Percentiles rank a stretch among this genome's conserved stretches.
Conservation (phyloP, 2,797 vertebrate genomes). For the Nannoperca australis region DNA sequence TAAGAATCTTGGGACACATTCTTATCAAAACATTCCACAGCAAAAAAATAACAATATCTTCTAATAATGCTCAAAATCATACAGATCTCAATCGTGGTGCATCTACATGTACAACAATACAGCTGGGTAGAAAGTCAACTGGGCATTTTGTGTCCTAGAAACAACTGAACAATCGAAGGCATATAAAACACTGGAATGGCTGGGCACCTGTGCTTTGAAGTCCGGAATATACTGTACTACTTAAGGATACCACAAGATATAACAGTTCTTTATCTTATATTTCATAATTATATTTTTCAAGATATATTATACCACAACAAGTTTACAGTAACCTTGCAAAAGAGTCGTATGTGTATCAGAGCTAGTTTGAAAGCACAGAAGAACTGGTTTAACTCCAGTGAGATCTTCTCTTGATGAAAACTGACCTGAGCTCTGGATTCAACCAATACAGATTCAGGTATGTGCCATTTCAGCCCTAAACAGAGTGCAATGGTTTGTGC, state of each 20-base stretch:
- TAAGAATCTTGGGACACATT: conserved; percentile 91
- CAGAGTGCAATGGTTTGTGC: conserved; percentile 80
- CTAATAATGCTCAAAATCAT: conserved; percentile 80
- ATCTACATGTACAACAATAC: conserved; percentile 80
- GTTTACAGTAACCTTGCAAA: conserved; percentile 87
- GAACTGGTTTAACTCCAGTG: conserved; percentile 63
- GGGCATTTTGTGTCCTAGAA: conserved; percentile 78
- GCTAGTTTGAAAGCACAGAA: conserved; percentile 73
- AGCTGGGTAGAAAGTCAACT: conserved; percentile 78
- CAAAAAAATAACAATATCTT: conserved; percentile 75
- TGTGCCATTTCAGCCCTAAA: conserved; percentile 77
- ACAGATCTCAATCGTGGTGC: conserved; percentile 76
- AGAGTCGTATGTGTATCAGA: conserved; percentile 75
- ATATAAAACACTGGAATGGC: conserved; percentile 88
- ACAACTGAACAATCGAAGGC: conserved; percentile 78
- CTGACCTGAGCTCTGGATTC: conserved; percentile 68
- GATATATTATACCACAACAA: conserved; percentile 86
- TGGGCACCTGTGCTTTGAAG: conserved; percentile 86
- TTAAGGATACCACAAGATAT: conserved; percentile 79
- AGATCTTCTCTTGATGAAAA: conserved; percentile 30
- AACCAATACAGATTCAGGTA: conserved; percentile 63
- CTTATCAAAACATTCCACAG: conserved; percentile 86
- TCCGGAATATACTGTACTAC: conserved; percentile 82
- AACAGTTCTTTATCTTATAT: conserved; percentile 78
- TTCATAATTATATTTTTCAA: conserved; percentile 77